Evolutionary conservation across 2,797 vertebrate genomes (phyloP).

Genomic region (Acomys russatus): DNA sequence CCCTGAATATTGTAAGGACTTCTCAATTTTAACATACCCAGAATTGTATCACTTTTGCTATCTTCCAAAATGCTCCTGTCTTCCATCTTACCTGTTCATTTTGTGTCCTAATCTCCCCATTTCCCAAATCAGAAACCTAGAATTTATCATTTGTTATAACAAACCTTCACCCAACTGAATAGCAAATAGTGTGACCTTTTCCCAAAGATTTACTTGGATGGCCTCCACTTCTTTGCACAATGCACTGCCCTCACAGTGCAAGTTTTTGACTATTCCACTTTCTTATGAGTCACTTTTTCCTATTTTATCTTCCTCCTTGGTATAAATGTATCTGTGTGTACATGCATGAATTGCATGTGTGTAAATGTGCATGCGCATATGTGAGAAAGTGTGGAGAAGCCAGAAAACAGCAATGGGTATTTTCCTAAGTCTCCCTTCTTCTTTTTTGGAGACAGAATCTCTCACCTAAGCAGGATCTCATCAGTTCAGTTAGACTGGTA

Average conservation of each 20-base stretch:
- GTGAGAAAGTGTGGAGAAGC: background rate
- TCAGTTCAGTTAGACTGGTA: background rate
- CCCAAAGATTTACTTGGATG: background rate
- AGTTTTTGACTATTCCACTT: background rate
- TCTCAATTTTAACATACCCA: background rate
- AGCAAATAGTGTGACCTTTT: background rate
- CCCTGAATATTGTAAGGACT: background rate
- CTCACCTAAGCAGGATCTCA: background rate
- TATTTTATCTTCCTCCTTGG: background rate
- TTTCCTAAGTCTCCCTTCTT: background rate
- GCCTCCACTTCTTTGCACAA: background rate
- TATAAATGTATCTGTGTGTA: background rate
- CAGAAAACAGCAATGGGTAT: no score
- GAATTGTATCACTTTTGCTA: background rate
- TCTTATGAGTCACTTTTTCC: background rate
- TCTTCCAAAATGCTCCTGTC: background rate
- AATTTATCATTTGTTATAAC: background rate
- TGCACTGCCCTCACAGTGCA: background rate
- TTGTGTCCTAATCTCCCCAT: background rate
- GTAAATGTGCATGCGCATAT: background rate
- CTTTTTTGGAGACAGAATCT: background rate
- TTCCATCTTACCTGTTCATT: background rate
- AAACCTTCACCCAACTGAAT: background rate
- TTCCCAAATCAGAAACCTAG: background rate
- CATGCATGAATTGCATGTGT: background rate